A percentile compares a stretch with the other conserved stretches of the same genome.
Evolutionary conservation across 2,113 vertebrate species (phyloP).

Genomic region (Odocoileus hemionus): DNA sequence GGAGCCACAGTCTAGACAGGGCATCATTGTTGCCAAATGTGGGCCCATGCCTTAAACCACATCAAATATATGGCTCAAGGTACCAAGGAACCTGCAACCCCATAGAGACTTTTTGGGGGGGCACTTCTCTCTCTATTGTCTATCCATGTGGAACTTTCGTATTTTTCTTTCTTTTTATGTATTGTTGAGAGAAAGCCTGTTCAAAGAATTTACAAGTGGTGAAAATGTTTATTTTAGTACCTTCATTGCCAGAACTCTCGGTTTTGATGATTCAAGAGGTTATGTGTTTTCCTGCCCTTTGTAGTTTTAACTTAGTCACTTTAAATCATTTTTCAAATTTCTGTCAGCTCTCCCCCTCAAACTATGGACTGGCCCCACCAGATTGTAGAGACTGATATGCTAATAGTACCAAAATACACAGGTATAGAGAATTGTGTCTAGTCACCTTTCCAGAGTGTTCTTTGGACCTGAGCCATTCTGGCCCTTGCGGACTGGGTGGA

Average conservation of each 20-base stretch:
- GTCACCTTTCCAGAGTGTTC: background rate
- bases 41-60: background rate
- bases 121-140: background rate
- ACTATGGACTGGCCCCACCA: background rate
- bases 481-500: background rate
- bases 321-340: background rate
- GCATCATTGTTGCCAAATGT: background rate
- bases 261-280: conserved; percentile 25
- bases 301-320: background rate
- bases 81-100: background rate
- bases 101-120: background rate
- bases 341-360: background rate
- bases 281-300: conserved; percentile 12
- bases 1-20: background rate
- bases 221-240: conserved; percentile 43
- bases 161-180: background rate
- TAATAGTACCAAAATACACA: background rate
- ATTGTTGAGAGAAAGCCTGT: background rate
- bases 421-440: background rate
- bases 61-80: background rate
- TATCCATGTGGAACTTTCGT: background rate
- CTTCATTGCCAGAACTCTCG: background rate
- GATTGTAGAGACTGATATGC: background rate
- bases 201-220: background rate
- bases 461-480: background rate